Conservation (phyloP, 2,797 vertebrate genomes). For the Semaprochilodus insignis region DNA sequence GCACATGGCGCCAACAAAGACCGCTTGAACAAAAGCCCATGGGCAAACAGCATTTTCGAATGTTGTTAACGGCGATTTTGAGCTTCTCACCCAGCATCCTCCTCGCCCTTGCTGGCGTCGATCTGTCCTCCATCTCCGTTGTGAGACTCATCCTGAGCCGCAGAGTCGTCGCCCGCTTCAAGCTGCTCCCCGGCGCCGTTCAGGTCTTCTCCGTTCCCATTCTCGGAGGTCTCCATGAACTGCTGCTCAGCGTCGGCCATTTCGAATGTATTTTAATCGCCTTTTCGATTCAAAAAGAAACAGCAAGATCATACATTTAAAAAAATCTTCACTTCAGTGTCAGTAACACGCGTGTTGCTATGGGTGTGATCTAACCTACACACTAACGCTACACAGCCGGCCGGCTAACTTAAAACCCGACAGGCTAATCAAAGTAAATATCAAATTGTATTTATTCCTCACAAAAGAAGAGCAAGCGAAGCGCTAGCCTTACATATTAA, state of each 20-base stretch:
- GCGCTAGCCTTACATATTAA: too few species aligned
- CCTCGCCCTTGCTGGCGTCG: conserved; percentile 93
- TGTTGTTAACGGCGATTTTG: not conserved
- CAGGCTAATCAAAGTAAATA: too few species aligned
- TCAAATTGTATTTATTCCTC: too few species aligned
- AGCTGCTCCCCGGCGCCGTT: conserved; percentile 70
- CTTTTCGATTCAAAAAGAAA: not conserved
- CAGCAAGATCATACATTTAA: too few species aligned
- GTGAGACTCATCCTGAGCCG: conserved; percentile 72
- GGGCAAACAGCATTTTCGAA: not conserved
- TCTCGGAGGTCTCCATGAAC: conserved; percentile 84
- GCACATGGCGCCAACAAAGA: conserved; percentile 84
- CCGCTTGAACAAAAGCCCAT: conserved; percentile 77
- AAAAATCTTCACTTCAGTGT: too few species aligned
- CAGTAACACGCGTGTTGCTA: too few species aligned
- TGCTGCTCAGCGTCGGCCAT: conserved; percentile 83
- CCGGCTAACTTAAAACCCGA: too few species aligned
- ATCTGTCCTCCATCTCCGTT: conserved; percentile 92
- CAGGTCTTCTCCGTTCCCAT: conserved; percentile 77
- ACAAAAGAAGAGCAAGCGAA: too few species aligned
- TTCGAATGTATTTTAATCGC: conserved; percentile 55
- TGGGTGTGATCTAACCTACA: too few species aligned
- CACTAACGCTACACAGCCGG: too few species aligned
- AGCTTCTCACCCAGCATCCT: conserved; percentile 90
- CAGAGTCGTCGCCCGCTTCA: conserved; percentile 55